A percentile compares a stretch with the other conserved stretches of the same genome.
phyloP scores from a whole-genome alignment of 2,113 vertebrate species.

The Egretta garzetta region DNA sequence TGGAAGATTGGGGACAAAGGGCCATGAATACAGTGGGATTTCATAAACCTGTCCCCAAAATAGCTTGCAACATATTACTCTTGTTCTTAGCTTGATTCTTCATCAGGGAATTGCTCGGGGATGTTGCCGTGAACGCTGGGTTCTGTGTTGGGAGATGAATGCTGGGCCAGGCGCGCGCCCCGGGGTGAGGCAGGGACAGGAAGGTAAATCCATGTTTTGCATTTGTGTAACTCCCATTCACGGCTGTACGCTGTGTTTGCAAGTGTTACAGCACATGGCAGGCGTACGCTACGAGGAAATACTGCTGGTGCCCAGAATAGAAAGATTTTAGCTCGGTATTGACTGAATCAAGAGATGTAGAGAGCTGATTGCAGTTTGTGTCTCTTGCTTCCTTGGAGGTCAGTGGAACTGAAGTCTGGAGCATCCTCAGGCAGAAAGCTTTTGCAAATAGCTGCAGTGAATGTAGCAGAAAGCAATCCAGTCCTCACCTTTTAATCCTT shows the following conservation, averaged over 20 bases:
- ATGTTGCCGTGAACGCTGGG: accelerated
- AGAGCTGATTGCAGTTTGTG: conserved; percentile 11
- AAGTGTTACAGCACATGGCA: conserved; percentile 48
- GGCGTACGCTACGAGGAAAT: conserved; percentile 17
- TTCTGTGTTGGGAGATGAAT: neutral
- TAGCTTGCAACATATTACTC: neutral
- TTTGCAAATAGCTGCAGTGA: neutral
- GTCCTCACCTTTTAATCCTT: neutral
- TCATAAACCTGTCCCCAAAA: neutral
- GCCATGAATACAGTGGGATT: neutral
- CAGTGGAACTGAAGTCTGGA: neutral
- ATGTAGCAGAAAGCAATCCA: neutral
- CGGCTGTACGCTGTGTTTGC: conserved; percentile 1
- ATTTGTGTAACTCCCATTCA: conserved; percentile 36
- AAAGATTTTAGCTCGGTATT: conserved; percentile 45
- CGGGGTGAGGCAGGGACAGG: conserved; percentile 30
- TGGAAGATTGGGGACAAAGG: neutral
- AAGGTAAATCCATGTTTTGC: conserved; percentile 31
- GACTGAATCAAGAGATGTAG: conserved; percentile 36
- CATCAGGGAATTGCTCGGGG: neutral
- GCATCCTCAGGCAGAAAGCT: neutral
- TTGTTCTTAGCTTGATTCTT: neutral
- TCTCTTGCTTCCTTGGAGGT: neutral
- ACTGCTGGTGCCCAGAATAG: conserved; percentile 32
- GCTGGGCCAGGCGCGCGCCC: neutral